phyloP scores from a whole-genome alignment of 2,888 invertebrate species.

The Palloptera scutellata region DNA sequence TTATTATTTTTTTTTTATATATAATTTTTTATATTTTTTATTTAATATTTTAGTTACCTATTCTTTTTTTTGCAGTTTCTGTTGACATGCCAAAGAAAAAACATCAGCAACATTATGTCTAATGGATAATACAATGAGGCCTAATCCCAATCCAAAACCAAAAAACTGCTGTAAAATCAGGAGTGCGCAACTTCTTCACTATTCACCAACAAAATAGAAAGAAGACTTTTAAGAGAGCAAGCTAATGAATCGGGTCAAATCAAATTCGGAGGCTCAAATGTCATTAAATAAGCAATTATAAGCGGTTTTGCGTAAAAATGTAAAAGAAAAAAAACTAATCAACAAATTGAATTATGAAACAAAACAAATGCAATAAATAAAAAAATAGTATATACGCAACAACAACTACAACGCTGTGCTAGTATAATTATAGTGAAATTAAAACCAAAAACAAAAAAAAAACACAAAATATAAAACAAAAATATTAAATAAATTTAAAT shows the following conservation, averaged over 20 bases:
- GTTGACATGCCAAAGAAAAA: slow-evolving; percentile 3
- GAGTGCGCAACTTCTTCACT: background rate
- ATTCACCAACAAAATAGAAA: too few species aligned
- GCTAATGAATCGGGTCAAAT: too few species aligned
- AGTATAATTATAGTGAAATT: slow-evolving; percentile 11
- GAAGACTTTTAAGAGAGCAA: too few species aligned
- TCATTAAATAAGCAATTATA: too few species aligned
- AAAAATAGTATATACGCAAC: slow-evolving; percentile 5
- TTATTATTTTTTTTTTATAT: too few species aligned
- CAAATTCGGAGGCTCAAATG: too few species aligned
- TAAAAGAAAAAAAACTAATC: background rate
- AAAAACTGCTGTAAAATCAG: background rate
- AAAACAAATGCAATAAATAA: slow-evolving; percentile 5
- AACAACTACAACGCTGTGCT: slow-evolving; percentile 27
- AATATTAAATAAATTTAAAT: slow-evolving; percentile 8
- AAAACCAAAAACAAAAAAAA: background rate
- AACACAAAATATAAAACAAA: slow-evolving; percentile 12
- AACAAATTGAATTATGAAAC: background rate
- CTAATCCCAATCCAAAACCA: background rate
- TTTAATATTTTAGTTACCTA: background rate
- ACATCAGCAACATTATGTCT: background rate
- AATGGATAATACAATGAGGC: slow-evolving; percentile 7
- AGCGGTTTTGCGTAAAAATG: background rate
- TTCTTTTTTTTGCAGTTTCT: slow-evolving; percentile 20
- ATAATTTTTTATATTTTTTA: too few species aligned